These are phyloP conservation scores for Rhabdomys dilectus DNA, from an alignment of 2,113 vertebrate species.

Conservation along the genomic window DNA sequence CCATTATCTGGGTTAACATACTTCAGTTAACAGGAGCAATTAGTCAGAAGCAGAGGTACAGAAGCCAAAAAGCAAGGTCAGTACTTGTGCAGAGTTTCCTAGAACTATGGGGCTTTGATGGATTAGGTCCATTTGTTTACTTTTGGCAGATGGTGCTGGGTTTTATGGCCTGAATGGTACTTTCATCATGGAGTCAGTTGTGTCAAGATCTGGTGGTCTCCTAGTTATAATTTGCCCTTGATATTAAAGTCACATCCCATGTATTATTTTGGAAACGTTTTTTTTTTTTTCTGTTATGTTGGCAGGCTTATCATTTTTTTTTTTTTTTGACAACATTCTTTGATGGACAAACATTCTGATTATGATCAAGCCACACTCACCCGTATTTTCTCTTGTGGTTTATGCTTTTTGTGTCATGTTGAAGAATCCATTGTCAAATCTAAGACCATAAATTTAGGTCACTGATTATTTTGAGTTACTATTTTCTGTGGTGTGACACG, in stretches of 20 bases:
- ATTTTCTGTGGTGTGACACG: neutral
- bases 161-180: neutral
- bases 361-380: neutral
- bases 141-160: neutral
- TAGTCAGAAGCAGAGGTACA: neutral
- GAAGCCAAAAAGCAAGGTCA: neutral
- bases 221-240: neutral
- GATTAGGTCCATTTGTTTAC: neutral
- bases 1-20: neutral
- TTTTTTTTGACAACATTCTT: neutral
- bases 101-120: neutral
- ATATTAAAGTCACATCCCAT: neutral
- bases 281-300: neutral
- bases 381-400: neutral
- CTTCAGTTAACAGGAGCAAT: neutral
- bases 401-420: neutral
- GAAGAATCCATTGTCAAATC: neutral
- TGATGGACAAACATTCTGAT: neutral
- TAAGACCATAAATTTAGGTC: neutral
- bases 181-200: neutral
- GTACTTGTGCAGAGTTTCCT: neutral
- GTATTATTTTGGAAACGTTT: constrained; percentile 6
- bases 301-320: neutral
- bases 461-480: neutral
- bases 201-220: neutral